Evolutionary conservation across 2,113 vertebrate species (phyloP).

Genomic region (Cheirogaleus medius): DNA sequence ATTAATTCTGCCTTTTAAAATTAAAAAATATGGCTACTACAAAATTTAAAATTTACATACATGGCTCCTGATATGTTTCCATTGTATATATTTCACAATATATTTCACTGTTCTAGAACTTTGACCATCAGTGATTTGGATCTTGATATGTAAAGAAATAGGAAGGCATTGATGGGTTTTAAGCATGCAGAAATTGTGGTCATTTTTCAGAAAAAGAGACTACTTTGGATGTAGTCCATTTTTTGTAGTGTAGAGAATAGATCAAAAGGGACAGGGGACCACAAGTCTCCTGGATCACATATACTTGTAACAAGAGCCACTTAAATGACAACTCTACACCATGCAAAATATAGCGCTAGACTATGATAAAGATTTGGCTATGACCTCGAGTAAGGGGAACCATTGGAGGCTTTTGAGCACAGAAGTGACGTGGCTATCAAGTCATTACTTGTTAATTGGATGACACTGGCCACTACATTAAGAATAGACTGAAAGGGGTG

Average conservation of each 20-base stretch:
- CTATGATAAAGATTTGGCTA: neutral
- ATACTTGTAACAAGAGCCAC: neutral
- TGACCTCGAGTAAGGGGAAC: neutral
- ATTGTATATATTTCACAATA: neutral
- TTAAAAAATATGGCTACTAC: neutral
- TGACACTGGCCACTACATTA: neutral
- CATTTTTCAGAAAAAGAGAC: neutral
- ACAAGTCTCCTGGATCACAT: neutral
- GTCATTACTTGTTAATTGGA: neutral
- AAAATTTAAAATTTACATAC: neutral
- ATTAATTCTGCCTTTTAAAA: conserved; percentile 5
- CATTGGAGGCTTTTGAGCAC: neutral
- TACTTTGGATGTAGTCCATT: neutral
- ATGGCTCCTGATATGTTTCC: neutral
- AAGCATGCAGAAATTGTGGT: neutral
- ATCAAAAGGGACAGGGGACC: neutral
- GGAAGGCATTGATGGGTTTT: neutral
- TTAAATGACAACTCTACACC: neutral
- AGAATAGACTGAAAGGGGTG: neutral
- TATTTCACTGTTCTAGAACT: neutral
- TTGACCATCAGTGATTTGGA: neutral
- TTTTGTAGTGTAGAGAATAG: neutral
- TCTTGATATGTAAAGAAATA: conserved; percentile 16
- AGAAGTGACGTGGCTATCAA: neutral
- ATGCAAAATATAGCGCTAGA: neutral